These are phyloP conservation scores for Eurystomus gularis DNA, from an alignment of 2,113 vertebrate genomes.

Conservation along the genomic window DNA sequence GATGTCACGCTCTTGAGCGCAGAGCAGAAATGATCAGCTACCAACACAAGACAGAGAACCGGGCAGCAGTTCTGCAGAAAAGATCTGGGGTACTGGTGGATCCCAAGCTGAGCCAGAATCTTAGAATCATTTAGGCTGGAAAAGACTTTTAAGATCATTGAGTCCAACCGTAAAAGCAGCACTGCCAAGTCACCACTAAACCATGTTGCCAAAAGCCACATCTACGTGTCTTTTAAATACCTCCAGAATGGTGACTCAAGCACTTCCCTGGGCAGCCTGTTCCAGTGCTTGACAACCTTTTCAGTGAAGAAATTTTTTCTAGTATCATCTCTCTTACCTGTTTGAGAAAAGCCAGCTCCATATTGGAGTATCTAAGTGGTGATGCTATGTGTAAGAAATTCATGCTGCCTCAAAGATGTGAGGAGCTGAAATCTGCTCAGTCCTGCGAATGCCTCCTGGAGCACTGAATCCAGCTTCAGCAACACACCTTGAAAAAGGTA, in stretches of 20 bases:
- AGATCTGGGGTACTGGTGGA: neutral
- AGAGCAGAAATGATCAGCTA: neutral
- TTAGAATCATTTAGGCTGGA: neutral
- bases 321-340: neutral
- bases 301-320: neutral
- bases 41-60: neutral
- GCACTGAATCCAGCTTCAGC: neutral
- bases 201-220: neutral
- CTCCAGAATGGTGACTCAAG: neutral
- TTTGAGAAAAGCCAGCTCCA: neutral
- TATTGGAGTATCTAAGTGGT: neutral
- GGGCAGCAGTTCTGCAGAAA: neutral
- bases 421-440: neutral
- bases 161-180: neutral
- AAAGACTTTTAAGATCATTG: neutral
- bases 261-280: neutral
- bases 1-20: fast-evolving
- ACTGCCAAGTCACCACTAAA: neutral
- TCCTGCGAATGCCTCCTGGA: neutral
- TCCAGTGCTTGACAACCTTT: neutral
- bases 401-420: neutral
- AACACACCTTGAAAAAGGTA: neutral
- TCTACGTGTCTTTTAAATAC: neutral
- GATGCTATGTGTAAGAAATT: neutral
- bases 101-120: neutral